These are phyloP conservation scores for Atrina japonica DNA, from an alignment of 2,888 invertebrate genomes.

Conservation along the genomic window DNA sequence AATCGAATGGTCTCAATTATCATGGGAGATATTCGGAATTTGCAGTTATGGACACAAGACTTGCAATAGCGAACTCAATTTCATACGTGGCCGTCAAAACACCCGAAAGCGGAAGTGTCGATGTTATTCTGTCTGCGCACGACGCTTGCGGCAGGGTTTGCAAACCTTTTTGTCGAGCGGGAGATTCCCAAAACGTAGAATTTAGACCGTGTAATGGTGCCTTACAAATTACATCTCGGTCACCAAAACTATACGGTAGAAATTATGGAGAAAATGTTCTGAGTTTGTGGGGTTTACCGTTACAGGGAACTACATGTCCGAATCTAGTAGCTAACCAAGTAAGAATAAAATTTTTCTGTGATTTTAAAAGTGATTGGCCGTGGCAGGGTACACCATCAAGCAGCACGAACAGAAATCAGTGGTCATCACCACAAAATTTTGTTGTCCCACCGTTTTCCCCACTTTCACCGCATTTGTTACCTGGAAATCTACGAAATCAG, in stretches of 20 bases:
- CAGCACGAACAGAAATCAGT: too few relatives aligned
- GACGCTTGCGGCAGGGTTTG: conserved; percentile 70
- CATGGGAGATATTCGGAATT: conserved; percentile 68
- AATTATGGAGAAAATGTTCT: conserved; percentile 63
- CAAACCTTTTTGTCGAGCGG: conserved; percentile 65
- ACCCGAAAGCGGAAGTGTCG: conserved; percentile 47
- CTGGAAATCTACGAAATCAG: too few relatives aligned
- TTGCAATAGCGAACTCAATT: conserved; percentile 64
- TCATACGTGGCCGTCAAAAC: conserved; percentile 64
- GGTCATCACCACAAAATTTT: too few relatives aligned
- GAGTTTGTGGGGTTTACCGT: conserved; percentile 63
- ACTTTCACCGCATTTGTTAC: too few relatives aligned
- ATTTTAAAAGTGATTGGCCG: conserved; percentile 61
- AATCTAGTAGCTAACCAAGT: conserved; percentile 56
- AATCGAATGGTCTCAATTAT: conserved; percentile 67
- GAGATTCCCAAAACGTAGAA: conserved; percentile 37
- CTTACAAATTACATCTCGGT: conserved; percentile 53
- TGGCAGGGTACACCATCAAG: conserved; percentile 33
- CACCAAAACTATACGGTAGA: conserved; percentile 62
- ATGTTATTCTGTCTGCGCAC: conserved; percentile 63
- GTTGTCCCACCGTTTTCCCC: too few relatives aligned
- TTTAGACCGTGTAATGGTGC: conserved; percentile 62
- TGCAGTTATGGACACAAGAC: conserved; percentile 66
- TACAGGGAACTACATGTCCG: conserved; percentile 56
- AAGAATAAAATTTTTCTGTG: conserved; percentile 69